Evolutionary conservation across 2,888 invertebrate genomes (phyloP).

Genomic region (Epinotia nisella): DNA sequence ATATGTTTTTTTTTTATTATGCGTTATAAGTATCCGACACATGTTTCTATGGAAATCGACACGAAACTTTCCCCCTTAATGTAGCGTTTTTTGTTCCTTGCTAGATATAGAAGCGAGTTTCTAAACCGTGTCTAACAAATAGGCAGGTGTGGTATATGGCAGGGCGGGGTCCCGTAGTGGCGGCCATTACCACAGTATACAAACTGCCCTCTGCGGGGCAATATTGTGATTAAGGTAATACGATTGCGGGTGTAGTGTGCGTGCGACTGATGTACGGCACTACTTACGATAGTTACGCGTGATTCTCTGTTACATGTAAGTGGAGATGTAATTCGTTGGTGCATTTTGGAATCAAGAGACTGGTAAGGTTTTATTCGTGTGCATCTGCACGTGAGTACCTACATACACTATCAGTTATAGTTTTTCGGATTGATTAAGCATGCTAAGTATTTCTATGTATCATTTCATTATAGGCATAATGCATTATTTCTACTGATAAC

Average conservation of each 20-base stretch:
- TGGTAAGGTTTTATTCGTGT: too few relatives aligned
- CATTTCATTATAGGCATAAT: too few relatives aligned
- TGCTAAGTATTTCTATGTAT: too few relatives aligned
- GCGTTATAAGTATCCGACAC: too few relatives aligned
- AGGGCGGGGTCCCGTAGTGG: constrained; percentile 42
- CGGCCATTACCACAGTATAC: constrained; percentile 52
- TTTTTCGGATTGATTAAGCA: too few relatives aligned
- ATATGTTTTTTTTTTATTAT: too few relatives aligned
- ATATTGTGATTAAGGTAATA: constrained; percentile 75
- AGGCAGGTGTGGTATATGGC: constrained; percentile 43
- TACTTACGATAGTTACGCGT: constrained; percentile 46
- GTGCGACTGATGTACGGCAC: constrained; percentile 28
- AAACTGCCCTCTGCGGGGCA: constrained; percentile 67
- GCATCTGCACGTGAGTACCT: too few relatives aligned
- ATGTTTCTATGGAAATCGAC: too few relatives aligned
- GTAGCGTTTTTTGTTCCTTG: neutral
- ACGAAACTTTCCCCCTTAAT: neutral
- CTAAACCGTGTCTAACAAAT: constrained; percentile 34
- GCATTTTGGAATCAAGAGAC: neutral
- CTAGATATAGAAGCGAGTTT: constrained; percentile 14
- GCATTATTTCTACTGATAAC: neutral
- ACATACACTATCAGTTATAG: too few relatives aligned
- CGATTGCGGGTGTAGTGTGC: constrained; percentile 55
- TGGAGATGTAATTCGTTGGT: neutral
- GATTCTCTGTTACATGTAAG: constrained; percentile 51